Conservation (phyloP, 2,113 vertebrate species). For the Sceloporus tristichus region DNA sequence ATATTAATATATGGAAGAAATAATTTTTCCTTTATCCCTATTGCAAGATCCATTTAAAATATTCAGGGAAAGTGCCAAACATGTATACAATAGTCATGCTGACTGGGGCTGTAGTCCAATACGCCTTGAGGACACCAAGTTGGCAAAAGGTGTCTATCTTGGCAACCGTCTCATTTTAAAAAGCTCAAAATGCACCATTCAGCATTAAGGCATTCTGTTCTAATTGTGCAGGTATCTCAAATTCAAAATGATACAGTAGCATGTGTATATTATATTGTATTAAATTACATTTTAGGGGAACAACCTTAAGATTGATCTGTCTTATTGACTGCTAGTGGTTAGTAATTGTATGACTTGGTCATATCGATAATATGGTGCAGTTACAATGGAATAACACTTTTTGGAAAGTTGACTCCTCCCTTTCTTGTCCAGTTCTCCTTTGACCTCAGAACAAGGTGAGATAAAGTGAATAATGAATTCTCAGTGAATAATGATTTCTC, state of each 20-base stretch:
- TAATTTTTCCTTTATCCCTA: no score
- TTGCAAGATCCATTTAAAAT: no score
- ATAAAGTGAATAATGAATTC: conserved; percentile 15
- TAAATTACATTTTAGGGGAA: conserved; percentile 26
- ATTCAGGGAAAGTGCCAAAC: no score
- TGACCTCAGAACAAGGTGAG: neutral
- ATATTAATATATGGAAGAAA: no score
- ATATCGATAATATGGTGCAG: conserved; percentile 26
- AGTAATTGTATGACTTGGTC: conserved; percentile 9
- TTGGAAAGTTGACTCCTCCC: conserved; percentile 39
- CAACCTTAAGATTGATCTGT: conserved; percentile 35
- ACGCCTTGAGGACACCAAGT: no score
- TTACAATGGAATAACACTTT: conserved; percentile 21
- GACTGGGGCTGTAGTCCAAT: no score
- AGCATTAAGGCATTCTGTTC: neutral
- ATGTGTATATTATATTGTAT: neutral
- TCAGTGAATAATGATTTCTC: conserved; percentile 11
- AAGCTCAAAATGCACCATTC: conserved; percentile 42
- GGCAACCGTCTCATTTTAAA: conserved; percentile 44
- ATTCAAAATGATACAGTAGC: conserved; percentile 36
- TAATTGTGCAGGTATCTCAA: conserved; percentile 21
- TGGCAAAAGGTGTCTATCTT: no score
- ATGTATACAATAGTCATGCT: no score
- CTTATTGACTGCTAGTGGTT: neutral
- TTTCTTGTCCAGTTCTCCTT: neutral